Base-by-base conservation (phyloP, 2,888 invertebrate species). In the Anodontia alba region DNA sequence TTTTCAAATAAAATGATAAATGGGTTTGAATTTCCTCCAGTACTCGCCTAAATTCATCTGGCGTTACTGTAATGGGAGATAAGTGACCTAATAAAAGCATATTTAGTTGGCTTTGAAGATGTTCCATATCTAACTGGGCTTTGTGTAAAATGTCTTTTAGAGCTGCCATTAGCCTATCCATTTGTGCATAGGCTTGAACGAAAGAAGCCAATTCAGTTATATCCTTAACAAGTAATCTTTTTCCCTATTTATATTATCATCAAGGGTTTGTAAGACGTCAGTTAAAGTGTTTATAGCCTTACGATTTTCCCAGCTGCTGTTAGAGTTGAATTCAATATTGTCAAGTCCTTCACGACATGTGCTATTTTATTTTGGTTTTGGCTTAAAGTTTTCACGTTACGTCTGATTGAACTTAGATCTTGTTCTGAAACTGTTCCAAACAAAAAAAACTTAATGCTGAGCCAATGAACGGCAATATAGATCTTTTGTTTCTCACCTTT, bases 381-480 rank as follows among this genome's bases (percentile, higher is more conserved):
- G 7, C 49, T 49, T 20, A 73, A 38, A 31, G 17, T 76, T 12
- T 73, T 26, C 17, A 76, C 51, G 49, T 76, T 80, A 31, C 42
- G 43, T 15, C 70, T 70, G 33, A 81, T 73, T 66, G 31, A 36
- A 20, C 69, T 20, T 57, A 81, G 46, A 31, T 81, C 76, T 26
- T 20, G 17, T 49, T 76, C 73, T 33, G 73, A 69, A 8, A 76
- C 73, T 15, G 77, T 77, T 3, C 80, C 80, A 69, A 80, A 80
- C 43, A 76, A 68, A 17, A n/a, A n/a, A 71, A 68, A 62, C 62
- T 69, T 31, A 75, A 49, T 66, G 68, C 33, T n/a, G n/a, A n/a
- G n/a, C n/a, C n/a, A n/a, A n/a, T n/a, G n/a, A n/a, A n/a, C n/a
- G n/a, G n/a, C n/a, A 78, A 42, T 68, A 78, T 20, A 29, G 73